phyloP scores from a whole-genome alignment of 2,113 vertebrate genomes.

The Protomyctophum bolini region DNA sequence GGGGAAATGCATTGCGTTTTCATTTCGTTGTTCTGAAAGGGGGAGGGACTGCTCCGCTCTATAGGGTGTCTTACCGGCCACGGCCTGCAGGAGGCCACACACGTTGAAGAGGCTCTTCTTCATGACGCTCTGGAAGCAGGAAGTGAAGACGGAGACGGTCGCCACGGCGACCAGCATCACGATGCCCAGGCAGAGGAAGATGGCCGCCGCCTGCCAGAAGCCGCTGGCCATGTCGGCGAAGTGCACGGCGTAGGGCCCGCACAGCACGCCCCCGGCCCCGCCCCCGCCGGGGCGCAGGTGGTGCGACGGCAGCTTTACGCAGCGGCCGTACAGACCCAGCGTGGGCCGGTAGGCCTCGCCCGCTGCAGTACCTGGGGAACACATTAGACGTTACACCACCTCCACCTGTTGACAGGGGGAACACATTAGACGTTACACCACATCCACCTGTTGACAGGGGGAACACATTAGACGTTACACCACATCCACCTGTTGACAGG shows the following conservation, averaged over 20 bases:
- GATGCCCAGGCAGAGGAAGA: constrained; percentile 93
- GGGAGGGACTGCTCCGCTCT: too few species aligned
- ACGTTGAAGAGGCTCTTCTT: constrained; percentile 99
- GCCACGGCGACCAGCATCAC: constrained; percentile 92
- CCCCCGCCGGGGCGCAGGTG: constrained; percentile 81
- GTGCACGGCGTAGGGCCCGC: constrained; percentile 92
- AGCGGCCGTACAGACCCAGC: constrained; percentile 92
- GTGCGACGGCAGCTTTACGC: constrained; percentile 85
- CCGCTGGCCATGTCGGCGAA: constrained; percentile 97
- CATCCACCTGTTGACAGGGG: too few species aligned
- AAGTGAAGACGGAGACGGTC: constrained; percentile 93
- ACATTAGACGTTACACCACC: too few species aligned
- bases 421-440: too few species aligned
- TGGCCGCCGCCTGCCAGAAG: constrained; percentile 96
- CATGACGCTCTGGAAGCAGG: constrained; percentile 98
- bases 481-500: too few species aligned
- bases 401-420: too few species aligned
- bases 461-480: too few species aligned
- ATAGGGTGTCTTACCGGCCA: constrained; percentile 94
- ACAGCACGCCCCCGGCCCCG: too few species aligned
- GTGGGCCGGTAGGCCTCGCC: constrained; percentile 83
- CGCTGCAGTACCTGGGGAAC: constrained; percentile 30
- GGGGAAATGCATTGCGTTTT: too few species aligned
- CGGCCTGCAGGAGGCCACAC: constrained; percentile 96
- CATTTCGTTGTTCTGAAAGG: too few species aligned